Evolutionary conservation across 2,888 invertebrate genomes (phyloP).

Genomic region (Gastracanthus pulcherrimus): DNA sequence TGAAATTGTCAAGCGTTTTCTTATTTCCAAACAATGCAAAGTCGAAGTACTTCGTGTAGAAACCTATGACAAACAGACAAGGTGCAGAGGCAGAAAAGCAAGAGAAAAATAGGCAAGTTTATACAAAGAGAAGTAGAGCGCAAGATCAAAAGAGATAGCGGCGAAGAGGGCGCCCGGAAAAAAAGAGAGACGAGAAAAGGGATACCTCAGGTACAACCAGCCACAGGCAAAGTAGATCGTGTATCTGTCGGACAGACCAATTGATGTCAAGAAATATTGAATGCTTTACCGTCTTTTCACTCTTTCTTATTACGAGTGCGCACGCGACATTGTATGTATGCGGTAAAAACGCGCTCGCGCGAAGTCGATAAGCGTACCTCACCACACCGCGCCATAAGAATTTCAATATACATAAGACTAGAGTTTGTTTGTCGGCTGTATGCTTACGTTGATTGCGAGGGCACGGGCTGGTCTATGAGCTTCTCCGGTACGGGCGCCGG

Average conservation of each 20-base stretch:
- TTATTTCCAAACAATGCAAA: not conserved
- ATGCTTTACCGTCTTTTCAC: constrained; percentile 6
- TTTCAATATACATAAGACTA: not conserved
- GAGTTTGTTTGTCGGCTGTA: not conserved
- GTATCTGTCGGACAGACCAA: constrained; percentile 10
- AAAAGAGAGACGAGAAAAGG: constrained; percentile 6
- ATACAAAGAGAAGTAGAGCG: constrained; percentile 1
- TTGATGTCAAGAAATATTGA: constrained; percentile 32
- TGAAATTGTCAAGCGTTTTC: not conserved
- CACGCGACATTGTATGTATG: constrained; percentile 19
- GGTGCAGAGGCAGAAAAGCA: not conserved
- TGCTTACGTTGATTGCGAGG: constrained; percentile 89
- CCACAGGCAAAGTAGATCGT: constrained; percentile 12
- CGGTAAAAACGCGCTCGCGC: not conserved
- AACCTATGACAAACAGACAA: not conserved
- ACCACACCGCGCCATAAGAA: not conserved
- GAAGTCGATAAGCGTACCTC: not conserved
- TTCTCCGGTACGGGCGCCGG: constrained; percentile 84
- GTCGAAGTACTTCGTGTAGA: not conserved
- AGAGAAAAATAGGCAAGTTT: not conserved
- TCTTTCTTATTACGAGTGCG: constrained; percentile 24
- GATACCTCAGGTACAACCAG: constrained; percentile 9
- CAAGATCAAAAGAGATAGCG: constrained; percentile 9
- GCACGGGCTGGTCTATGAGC: constrained; percentile 85
- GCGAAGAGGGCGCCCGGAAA: constrained; percentile 2